Conservation (phyloP, 2,888 invertebrate species). For the Scelioninae gen. 2 region DNA sequence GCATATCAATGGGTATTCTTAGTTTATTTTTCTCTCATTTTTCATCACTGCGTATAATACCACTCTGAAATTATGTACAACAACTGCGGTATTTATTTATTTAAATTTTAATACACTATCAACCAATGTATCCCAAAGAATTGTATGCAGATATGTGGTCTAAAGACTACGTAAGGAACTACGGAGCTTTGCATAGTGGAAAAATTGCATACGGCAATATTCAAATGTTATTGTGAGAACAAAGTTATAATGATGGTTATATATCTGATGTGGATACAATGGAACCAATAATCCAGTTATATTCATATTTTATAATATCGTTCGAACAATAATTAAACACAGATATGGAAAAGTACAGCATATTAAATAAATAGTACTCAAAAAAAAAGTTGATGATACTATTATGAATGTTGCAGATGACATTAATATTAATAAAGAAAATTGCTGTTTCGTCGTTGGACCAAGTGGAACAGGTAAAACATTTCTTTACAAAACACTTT, state of each 20-base stretch:
- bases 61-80: too few species aligned
- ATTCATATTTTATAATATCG: not conserved
- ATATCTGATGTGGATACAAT: conserved; percentile 20
- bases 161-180: conserved; percentile 16
- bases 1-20: too few species aligned
- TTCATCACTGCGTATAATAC: too few species aligned
- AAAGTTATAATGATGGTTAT: conserved; percentile 11
- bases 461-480: conserved; percentile 6
- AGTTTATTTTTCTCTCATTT: too few species aligned
- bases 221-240: conserved; percentile 10
- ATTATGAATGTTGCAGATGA: conserved; percentile 8
- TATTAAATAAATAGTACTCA: not conserved
- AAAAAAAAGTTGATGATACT: conserved; percentile 4
- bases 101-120: conserved; percentile 9
- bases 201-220: conserved; percentile 21
- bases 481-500: not conserved
- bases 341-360: conserved; percentile 12
- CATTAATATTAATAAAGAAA: not conserved
- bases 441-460: not conserved
- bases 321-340: conserved; percentile 23
- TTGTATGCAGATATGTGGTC: conserved; percentile 15
- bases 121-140: conserved; percentile 11
- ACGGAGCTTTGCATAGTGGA: conserved; percentile 15
- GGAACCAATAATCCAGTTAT: conserved; percentile 6
- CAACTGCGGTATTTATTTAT: conserved; percentile 16